Evolutionary conservation across 2,113 vertebrate species (phyloP), one percentile per base, ranked within the genome.

Genomic region (Coptodon rendalli): DNA sequence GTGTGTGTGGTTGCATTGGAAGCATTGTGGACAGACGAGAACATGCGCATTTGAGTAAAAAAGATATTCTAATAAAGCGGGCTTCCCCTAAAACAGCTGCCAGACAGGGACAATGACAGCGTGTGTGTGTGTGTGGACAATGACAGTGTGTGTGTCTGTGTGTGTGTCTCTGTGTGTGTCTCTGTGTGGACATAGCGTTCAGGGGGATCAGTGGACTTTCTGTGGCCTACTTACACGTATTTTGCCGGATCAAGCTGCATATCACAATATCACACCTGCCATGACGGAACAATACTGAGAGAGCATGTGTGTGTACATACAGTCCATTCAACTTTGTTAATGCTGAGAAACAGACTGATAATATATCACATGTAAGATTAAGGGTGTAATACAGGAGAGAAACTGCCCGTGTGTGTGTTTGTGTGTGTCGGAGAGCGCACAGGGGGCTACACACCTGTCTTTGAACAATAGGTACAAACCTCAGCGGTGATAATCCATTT

Each of bases 401-500:
- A 31, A 27, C 59, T 16, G 34, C 11, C 31, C 14, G 9, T 29
- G 61, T 24, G 8, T 71, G 73, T 63, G 63, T 40, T 6, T 48
- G 31, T 53, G 66, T 73, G 17, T 10, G 24, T 63, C n/a, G 5
- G 53, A 12, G 57, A 43, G 71, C 16, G 9, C 80, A 82, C 81
- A 56, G 2, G n/a, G 45, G 63, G 76, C 50, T 63, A 78, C 85
- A 86, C 84, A 91, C 85, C 80, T 81, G 81, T 92, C 87, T 92
- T 84, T 86, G 85, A 93, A 94, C 93, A 93, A 93, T 89, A 83
- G 90, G 38, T 48, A 50, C 71, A 86, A 89, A 68, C 82, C 87
- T 59, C 61, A 80, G 59, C 36, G 3, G 56, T 81, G 87, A 88
- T 91, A 92, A 95, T 95, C 94, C 93, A 81, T 93, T 95, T 94